Conservation (phyloP, 2,888 invertebrate genomes). For the Apamea anceps region DNA sequence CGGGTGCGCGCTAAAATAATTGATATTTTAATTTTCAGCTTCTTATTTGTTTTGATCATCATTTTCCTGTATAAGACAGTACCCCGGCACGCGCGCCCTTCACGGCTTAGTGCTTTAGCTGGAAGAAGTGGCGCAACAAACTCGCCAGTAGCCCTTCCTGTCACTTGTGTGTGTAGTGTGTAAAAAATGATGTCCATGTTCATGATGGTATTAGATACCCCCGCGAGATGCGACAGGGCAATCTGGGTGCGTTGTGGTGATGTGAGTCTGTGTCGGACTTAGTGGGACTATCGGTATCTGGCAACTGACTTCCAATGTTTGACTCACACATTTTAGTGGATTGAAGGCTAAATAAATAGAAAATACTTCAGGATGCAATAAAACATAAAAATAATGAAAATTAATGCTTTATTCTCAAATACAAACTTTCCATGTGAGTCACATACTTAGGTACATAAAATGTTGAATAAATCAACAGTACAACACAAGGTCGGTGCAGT, state of each 20-base stretch:
- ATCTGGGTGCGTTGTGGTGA: background rate
- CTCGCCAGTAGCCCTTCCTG: background rate
- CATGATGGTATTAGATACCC: background rate
- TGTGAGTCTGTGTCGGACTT: background rate
- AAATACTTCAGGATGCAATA: background rate
- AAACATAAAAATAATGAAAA: conserved; percentile 11
- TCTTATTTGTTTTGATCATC: no score
- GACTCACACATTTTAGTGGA: background rate
- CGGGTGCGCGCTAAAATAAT: no score
- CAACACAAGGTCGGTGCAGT: background rate
- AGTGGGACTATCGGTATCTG: background rate
- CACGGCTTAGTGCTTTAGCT: background rate
- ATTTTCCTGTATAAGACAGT: no score
- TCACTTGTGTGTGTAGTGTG: background rate
- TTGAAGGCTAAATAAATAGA: background rate
- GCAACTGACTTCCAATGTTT: background rate
- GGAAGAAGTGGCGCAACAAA: background rate
- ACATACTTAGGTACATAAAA: background rate
- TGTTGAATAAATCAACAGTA: background rate
- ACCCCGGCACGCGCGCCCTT: no score
- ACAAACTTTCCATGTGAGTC: background rate
- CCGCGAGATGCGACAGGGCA: no score
- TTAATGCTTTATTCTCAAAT: conserved; percentile 32
- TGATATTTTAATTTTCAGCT: no score
- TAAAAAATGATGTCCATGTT: background rate